Conservation (phyloP, 2,888 invertebrate species). For the Ernsta delagoae region DNA sequence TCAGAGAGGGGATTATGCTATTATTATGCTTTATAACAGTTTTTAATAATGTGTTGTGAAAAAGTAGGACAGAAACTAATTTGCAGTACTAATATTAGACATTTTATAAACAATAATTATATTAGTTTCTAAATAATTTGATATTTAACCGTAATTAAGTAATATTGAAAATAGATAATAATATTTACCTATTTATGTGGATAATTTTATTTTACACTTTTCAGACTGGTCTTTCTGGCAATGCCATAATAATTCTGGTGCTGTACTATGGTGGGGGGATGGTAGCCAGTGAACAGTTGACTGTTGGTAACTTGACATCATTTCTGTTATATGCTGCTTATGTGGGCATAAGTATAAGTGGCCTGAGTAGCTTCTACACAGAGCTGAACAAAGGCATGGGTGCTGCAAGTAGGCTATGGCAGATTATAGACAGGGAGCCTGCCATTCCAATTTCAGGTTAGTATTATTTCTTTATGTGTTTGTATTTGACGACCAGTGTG, state of each 20-base stretch:
- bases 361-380: slow-evolving; percentile 96
- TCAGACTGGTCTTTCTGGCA: slow-evolving; percentile 95
- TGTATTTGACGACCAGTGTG: too few relatives aligned
- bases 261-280: slow-evolving; percentile 96
- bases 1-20: too few relatives aligned
- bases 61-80: too few relatives aligned
- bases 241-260: slow-evolving; percentile 94
- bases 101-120: too few relatives aligned
- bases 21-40: too few relatives aligned
- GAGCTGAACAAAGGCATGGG: slow-evolving; percentile 97
- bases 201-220: slow-evolving; percentile 42
- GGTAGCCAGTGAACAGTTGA: slow-evolving; percentile 91
- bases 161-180: too few relatives aligned
- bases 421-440: slow-evolving; percentile 93
- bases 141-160: too few relatives aligned
- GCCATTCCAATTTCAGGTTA: slow-evolving; percentile 89
- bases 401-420: slow-evolving; percentile 95
- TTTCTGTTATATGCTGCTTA: slow-evolving; percentile 98
- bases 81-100: too few relatives aligned
- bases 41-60: too few relatives aligned
- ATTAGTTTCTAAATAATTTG: too few relatives aligned
- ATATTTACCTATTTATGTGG: too few relatives aligned
- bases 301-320: slow-evolving; percentile 95
- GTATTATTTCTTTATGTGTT: slow-evolving; percentile 39
- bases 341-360: slow-evolving; percentile 95